Base-by-base conservation (phyloP, 2,113 vertebrate species). In the Gymnocephalus cernua region DNA sequence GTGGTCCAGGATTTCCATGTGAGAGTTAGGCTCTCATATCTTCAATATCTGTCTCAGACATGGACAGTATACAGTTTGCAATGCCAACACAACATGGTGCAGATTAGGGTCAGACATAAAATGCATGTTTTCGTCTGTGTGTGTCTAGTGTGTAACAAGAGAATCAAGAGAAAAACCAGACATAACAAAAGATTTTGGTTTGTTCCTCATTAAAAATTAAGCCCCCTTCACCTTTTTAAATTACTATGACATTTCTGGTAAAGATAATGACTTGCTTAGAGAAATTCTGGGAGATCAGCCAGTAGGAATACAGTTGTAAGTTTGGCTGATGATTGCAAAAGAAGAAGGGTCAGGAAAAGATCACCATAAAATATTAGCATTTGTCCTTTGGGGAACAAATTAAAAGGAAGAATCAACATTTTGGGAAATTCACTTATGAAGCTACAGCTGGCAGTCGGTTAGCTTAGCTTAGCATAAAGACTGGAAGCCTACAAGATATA, bases 1-100 rank as follows among this genome's bases (percentile, higher is more conserved):
- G 58, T 77, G 61, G 79, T 90, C 72, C 83, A 53, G 72, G 54
- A 62, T 65, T 80, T 74, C 71, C 68, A 66, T 9, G 27, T 73
- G 51, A 70, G 61, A 47, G 61, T 72, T 57, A 69, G 23, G 29
- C 77, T 75, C 80, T 77, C n/a, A 13, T 48, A 72, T 78, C 58
- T 62, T 80, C 58, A 27, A 47, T 62, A 58, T 77, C 56, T 67
- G 68, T 66, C 54, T 86, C 68, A 77, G 57, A 51, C 75, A 19
- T 23, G 21, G 50, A 61, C 61, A 45, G 61, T 59, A 8, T 23
- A 66, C 18, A 3, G 12, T 67, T 66, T 83, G 27, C 68, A 79
- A 80, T 3, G 13, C 18, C 72, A 67, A 73, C 35, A 51, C 59
- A 74, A 41, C 29, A 45, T 54, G 63, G 61, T 68, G 68, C 71